Percentiles rank a stretch among this genome's conserved stretches.
Conservation (phyloP, 92 coral and sea anemone species). For the Siderastrea radians region DNA sequence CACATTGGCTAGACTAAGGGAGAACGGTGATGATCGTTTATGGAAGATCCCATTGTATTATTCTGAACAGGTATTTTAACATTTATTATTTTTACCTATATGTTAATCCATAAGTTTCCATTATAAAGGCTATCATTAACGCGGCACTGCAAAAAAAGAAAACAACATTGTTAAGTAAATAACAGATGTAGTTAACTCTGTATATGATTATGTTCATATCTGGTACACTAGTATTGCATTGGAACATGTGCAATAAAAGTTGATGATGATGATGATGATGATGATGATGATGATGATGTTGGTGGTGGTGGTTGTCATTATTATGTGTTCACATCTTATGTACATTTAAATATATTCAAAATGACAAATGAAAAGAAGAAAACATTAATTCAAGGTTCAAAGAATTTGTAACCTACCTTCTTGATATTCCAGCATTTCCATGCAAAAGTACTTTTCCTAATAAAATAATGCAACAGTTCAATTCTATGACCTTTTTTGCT, state of each 20-base stretch:
- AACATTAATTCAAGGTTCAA: too few species aligned
- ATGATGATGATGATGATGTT: too few species aligned
- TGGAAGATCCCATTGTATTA: too few species aligned
- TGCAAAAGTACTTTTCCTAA: slow-evolving; percentile 92
- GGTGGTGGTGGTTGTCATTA: background rate
- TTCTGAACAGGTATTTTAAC: too few species aligned
- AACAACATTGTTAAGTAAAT: background rate
- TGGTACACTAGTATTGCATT: too few species aligned
- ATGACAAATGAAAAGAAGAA: background rate
- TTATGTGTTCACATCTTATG: background rate
- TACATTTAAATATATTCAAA: too few species aligned
- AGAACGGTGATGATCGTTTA: too few species aligned
- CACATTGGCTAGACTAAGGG: too few species aligned
- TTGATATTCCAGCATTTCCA: slow-evolving; percentile 98
- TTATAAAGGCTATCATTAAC: slow-evolving; percentile 93
- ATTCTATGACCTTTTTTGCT: too few species aligned
- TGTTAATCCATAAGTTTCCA: slow-evolving; percentile 97
- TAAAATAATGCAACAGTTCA: background rate
- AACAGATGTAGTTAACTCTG: background rate
- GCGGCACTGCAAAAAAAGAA: slow-evolving; percentile 82
- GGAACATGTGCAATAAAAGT: too few species aligned
- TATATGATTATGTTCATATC: too few species aligned
- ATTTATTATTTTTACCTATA: slow-evolving; percentile 73
- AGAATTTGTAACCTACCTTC: slow-evolving; percentile 71
- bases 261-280: too few species aligned